Conservation (phyloP, 2,888 invertebrate genomes). For the Amphimallon solstitiale region DNA sequence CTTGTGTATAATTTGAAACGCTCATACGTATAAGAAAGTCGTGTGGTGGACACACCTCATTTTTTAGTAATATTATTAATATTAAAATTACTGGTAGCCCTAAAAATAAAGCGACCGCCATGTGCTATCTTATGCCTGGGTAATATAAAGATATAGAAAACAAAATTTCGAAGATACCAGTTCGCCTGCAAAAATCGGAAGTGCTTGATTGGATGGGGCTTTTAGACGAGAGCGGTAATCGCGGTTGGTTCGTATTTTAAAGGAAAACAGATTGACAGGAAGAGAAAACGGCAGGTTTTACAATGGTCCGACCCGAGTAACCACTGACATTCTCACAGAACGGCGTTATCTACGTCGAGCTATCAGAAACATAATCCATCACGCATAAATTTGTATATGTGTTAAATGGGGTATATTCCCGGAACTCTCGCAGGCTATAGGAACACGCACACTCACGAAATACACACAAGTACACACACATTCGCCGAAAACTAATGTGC, state of each 20-base stretch:
- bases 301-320: constrained; percentile 23
- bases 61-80: too few relatives aligned
- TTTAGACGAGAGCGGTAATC: not conserved
- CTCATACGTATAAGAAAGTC: too few relatives aligned
- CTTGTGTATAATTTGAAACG: too few relatives aligned
- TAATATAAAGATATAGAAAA: too few relatives aligned
- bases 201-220: too few relatives aligned
- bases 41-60: too few relatives aligned
- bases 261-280: constrained; percentile 22
- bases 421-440: constrained; percentile 2
- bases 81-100: too few relatives aligned
- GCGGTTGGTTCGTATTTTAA: constrained; percentile 10
- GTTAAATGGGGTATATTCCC: constrained; percentile 37
- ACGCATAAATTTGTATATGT: constrained; percentile 36
- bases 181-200: too few relatives aligned
- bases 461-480: constrained; percentile 4
- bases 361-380: constrained; percentile 41
- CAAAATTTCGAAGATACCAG: too few relatives aligned
- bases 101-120: too few relatives aligned
- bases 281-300: constrained; percentile 22
- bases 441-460: constrained; percentile 10
- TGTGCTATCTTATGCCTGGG: too few relatives aligned
- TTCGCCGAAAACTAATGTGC: constrained; percentile 12
- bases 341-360: constrained; percentile 13
- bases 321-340: constrained; percentile 16